Evolutionary conservation across 2,888 invertebrate species (phyloP), one percentile per base, ranked within the genome.

Genomic region (Muschampia plurimacula): DNA sequence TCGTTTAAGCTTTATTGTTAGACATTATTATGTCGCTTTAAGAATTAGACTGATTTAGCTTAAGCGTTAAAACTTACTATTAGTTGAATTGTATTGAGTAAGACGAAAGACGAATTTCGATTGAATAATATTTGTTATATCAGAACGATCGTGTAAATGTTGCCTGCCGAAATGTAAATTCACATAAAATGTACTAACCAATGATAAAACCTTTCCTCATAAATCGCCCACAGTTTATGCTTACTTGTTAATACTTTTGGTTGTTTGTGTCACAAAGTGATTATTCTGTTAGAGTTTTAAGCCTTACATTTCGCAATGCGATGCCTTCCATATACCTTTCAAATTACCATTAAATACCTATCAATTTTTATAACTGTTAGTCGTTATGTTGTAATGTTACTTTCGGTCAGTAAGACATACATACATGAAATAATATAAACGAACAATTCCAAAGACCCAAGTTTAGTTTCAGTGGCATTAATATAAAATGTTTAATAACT

Each of bases 1-100:
- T 91, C 88, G 89, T 89, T 92, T 92, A 91, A 90, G 91, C 91
- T 92, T 91, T 92, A 93, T 88, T 89, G 87, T 89, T 92, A 91
- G 91, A 92, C 89, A 87, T 89, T 83, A 79, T 89, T 87, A 89
- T 90, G 89, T 94, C 92, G 92, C 92, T 93, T 91, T 94, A 94
- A 94, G 93, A 92, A 93, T 92, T 93, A 94, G 93, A 94, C 93
- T 94, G 93, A 94, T 94, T 93, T 93, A 93, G 91, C 89, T 84
- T 94, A 93, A 93, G 93, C 92, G 91, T 92, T 93, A 86, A 88
- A 89, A 86, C 87, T 86, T 92, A 90, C 88, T 91, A 84, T 91
- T 93, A 92, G 89, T 89, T 90, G 86, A 90, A 86, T 86, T 89
- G 82, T 89, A 89, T 89, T 83, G 75, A 82, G 78, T 90, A 90